Conservation (phyloP, 2,113 vertebrate species). For the Mormyrus iriodes region DNA sequence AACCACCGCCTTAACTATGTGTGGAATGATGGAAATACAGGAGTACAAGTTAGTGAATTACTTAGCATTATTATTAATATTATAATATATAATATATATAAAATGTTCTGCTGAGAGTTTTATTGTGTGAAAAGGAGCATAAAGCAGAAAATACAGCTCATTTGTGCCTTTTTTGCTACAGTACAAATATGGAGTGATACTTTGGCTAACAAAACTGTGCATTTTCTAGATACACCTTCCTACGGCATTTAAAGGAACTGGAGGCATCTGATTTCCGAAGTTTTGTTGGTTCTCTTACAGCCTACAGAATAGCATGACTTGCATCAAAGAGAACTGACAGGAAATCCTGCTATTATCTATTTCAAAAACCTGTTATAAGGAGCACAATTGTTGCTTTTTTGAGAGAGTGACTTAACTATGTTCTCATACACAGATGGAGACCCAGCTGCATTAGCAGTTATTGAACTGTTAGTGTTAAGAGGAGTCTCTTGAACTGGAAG, state of each 20-base stretch:
- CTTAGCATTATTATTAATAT: background rate
- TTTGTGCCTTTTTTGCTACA: background rate
- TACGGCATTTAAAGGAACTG: background rate
- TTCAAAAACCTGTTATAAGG: background rate
- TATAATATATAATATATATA: no score
- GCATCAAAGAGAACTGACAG: background rate
- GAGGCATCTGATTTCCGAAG: background rate
- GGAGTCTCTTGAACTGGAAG: background rate
- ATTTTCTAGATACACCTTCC: background rate
- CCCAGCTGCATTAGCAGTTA: background rate
- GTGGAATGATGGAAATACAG: background rate
- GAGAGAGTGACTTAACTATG: background rate
- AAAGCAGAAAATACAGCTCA: background rate
- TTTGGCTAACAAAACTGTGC: background rate
- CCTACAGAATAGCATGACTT: background rate
- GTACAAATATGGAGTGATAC: background rate
- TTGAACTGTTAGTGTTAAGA: background rate
- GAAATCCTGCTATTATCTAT: conserved; percentile 18
- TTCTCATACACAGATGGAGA: background rate
- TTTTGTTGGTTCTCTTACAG: background rate
- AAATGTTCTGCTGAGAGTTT: background rate
- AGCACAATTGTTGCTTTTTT: background rate
- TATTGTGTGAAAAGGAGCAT: background rate
- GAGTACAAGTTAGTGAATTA: background rate
- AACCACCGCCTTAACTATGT: background rate